Base-by-base conservation (phyloP, 2,797 vertebrate species). In the Gouania willdenowi region DNA sequence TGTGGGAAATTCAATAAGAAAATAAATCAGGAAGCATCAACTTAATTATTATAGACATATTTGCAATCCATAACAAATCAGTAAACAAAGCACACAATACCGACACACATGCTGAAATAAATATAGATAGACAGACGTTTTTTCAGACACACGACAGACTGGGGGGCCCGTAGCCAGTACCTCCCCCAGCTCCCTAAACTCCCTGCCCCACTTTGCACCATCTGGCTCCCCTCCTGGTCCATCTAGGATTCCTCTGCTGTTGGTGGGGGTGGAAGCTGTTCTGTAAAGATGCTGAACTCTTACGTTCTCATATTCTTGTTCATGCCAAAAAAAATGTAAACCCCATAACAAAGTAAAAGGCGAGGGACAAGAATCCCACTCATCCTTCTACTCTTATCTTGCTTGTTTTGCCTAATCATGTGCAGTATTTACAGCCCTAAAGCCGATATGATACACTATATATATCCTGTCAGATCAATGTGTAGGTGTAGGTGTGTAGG, bases 201-300 rank as follows among this genome's bases (percentile, higher is more conserved):
- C 82, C 65, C 49, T 74, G 62, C 45, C 66, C 54, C 47, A 61
- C 67, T 71, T 54, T 0, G 54, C 76, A 77, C 88, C 88, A 91
- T 88, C 88, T 89, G 87, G 79, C 73, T 77, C 56, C 53, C 82
- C 81, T 79, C 66, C 65, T 79, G 82, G 71, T 61, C 68, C 69
- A 45, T 74, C 63, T 66, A 58, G 43, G 70, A 84, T 78, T 65
- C 60, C 56, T 58, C 46, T 67, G 70, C 56, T 77, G 65, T n/a
- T n/a, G n/a, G n/a, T n/a, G 69, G 10, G 39, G 31, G 24, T 7
- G 11, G 37, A 11, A 12, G 52, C 48, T 32, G 56, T 60, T 45
- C 28, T 23, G 26, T 32, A 55, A 26, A 39, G 50, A 22, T 51
- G 51, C 41, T 62, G 59, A 66, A 56, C 42, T 70, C 14, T 40